phyloP scores from a whole-genome alignment of 2,113 vertebrate species.

The Xenus cinereus region DNA sequence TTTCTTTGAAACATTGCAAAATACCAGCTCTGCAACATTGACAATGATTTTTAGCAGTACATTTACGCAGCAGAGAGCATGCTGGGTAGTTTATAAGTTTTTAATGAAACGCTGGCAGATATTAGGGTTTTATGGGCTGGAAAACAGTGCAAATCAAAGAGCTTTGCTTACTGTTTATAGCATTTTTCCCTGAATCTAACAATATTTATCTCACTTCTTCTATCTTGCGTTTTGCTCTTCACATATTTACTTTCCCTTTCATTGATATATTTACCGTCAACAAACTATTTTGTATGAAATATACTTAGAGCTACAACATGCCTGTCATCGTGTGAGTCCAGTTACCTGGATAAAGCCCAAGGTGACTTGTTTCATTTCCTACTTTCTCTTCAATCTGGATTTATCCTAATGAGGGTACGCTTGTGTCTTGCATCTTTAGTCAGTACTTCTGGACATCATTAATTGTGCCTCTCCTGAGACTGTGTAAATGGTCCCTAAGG shows the following conservation, averaged over 20 bases:
- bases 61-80: constrained; percentile 38
- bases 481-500: neutral
- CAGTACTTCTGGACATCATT: neutral
- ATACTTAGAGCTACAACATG: neutral
- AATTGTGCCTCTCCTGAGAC: neutral
- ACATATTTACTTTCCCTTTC: constrained; percentile 74
- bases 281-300: neutral
- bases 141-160: constrained; percentile 77
- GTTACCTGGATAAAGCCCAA: neutral
- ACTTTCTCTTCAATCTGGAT: neutral
- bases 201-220: constrained; percentile 68
- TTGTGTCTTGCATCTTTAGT: neutral
- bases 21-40: neutral
- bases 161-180: constrained; percentile 74
- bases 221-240: constrained; percentile 55
- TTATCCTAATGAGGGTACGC: neutral
- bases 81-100: constrained; percentile 55
- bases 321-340: neutral
- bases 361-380: neutral
- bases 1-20: constrained; percentile 41
- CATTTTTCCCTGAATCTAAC: constrained; percentile 58
- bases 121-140: constrained; percentile 77
- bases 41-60: constrained; percentile 42
- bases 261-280: neutral
- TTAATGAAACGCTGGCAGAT: constrained; percentile 67